Conservation (phyloP, 2,797 vertebrate genomes). For the Protonibea diacanthus region DNA sequence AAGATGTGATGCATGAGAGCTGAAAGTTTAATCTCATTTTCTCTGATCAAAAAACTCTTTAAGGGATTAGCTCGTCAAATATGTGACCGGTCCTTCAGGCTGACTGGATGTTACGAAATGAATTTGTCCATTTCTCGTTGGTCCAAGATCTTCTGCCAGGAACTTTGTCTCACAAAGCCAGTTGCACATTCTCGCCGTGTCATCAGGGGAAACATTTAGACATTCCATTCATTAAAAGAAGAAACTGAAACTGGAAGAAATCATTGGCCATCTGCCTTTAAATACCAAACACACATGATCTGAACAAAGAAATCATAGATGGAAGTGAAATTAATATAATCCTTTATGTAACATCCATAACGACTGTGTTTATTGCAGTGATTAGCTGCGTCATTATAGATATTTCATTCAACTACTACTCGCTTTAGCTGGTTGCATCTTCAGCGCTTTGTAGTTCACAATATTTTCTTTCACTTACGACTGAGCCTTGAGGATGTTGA, state of each 20-base stretch:
- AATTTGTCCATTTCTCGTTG: conserved; percentile 47
- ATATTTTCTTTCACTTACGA: conserved; percentile 32
- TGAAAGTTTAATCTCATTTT: conserved; percentile 44
- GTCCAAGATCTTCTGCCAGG: conserved; percentile 62
- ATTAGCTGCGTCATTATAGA: conserved; percentile 20
- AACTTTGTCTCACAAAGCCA: conserved; percentile 63
- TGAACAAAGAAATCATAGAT: conserved; percentile 26
- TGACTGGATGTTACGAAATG: conserved; percentile 64
- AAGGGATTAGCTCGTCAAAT: conserved; percentile 61
- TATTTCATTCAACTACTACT: conserved; percentile 39
- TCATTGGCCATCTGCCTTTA: conserved; percentile 31
- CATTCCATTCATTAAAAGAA: conserved; percentile 55
- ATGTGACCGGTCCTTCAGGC: conserved; percentile 37
- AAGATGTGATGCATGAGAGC: conserved; percentile 39
- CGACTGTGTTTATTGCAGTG: not conserved
- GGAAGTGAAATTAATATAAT: conserved; percentile 34
- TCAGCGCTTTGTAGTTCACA: conserved; percentile 35
- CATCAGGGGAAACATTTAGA: conserved; percentile 64
- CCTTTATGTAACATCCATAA: conserved; percentile 18
- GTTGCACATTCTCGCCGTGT: conserved; percentile 62
- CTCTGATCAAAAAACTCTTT: conserved; percentile 65
- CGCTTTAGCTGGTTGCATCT: conserved; percentile 15
- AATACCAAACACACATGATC: conserved; percentile 39
- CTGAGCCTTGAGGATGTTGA: conserved; percentile 32
- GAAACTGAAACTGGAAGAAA: conserved; percentile 48